Evolutionary conservation across 1,140 invertebrate species (phyloP), one percentile per base, ranked within the genome.

Genomic region (Saxidomus purpurata): DNA sequence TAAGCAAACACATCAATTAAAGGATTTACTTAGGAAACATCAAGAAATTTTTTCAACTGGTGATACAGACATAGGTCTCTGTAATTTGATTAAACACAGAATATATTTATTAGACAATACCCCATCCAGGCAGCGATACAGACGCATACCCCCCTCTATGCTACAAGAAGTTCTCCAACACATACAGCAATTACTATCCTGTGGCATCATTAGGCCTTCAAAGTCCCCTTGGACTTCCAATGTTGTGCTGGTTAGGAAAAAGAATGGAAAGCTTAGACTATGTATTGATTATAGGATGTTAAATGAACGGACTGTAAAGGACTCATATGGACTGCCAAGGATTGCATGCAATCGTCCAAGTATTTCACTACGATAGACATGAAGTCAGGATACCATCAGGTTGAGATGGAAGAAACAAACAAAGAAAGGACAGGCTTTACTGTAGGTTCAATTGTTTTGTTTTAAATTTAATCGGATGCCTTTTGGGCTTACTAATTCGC

Each of bases 191-290:
- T 31, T 49, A 28, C 25, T 77, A 8, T 17, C 74, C 6, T 13
- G 28, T 15, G 74, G 74, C 2, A 77, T 77, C 3, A 77, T 77
- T 8, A 40, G 25, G 25, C 36, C 36, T 6, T 77, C 74, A 43
- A 77, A 28, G 74, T 77, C 74, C 3, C 74, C 36, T 47, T 77
- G 61, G 71, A 31, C 82, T 4, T 89, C 80, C 25, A 89, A 77
- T 85, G 69, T 92, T 11, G 61, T 84, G 3, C 67, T 90, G 1
- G 55, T 74, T 22, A 55, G 76, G 52, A 92, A 91, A 40, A 88
- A 82, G n/a, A 67, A 85, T 19, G 43, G 74, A 17, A 77, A 77
- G 38, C 25, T 77, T 17, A 17, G 74, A 22, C 15, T 77, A 40
- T 77, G 74, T 77, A 38, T 77, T 43, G 74, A 77, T 40, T 77